Conservation (phyloP, 2,888 invertebrate genomes). For the Iselma pallidipennis region DNA sequence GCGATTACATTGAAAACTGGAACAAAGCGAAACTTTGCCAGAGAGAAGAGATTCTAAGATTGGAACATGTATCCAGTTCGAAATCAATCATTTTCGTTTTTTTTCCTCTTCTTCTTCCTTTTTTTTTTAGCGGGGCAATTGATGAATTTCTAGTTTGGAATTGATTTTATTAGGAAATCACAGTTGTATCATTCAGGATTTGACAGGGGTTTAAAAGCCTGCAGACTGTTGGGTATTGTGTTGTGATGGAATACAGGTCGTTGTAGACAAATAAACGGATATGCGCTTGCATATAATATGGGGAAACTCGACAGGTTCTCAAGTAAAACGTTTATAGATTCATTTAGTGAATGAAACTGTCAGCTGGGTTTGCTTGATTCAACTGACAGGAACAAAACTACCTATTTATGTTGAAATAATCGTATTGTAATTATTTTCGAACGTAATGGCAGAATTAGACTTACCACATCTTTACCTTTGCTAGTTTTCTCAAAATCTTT, state of each 20-base stretch:
- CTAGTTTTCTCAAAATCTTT: neutral
- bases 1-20: constrained; percentile 26
- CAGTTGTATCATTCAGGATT: too few species aligned
- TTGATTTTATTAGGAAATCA: too few species aligned
- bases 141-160: neutral
- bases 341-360: constrained; percentile 35
- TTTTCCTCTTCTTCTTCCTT: constrained; percentile 5
- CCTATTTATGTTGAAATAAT: too few species aligned
- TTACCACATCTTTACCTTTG: neutral
- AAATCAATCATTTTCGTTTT: neutral
- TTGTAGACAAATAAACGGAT: constrained; percentile 29
- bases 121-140: neutral
- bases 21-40: constrained; percentile 12
- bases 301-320: constrained; percentile 21
- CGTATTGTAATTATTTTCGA: constrained; percentile 13
- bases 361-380: constrained; percentile 35
- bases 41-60: neutral
- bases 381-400: constrained; percentile 32
- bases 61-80: neutral
- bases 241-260: neutral
- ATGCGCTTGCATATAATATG: constrained; percentile 29
- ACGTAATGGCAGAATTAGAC: neutral
- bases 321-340: constrained; percentile 36
- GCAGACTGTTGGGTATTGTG: neutral
- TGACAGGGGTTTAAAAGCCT: too few species aligned